phyloP scores from a whole-genome alignment of 2,888 invertebrate species.

The Cantharis flavilabris region DNA sequence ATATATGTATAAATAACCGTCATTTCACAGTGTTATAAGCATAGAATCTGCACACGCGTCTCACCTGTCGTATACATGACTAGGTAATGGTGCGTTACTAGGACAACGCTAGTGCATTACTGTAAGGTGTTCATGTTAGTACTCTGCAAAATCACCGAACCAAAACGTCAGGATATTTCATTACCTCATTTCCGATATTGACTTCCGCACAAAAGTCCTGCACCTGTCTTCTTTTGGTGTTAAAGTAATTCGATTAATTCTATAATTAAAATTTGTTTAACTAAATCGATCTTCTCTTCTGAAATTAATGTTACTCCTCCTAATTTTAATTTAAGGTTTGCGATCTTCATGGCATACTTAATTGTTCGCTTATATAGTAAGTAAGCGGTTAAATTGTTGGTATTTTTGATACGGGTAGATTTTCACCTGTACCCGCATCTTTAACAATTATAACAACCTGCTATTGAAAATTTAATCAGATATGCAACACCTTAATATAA shows the following conservation, averaged over 20 bases:
- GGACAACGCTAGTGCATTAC: slow-evolving; percentile 27
- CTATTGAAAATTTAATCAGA: slow-evolving; percentile 9
- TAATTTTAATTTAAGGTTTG: not conserved
- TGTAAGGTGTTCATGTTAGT: slow-evolving; percentile 28
- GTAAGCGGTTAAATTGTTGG: slow-evolving; percentile 8
- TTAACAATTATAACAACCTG: slow-evolving; percentile 19
- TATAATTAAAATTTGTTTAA: not conserved
- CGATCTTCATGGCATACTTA: not conserved
- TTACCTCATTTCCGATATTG: slow-evolving; percentile 26
- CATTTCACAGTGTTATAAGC: slow-evolving; percentile 31
- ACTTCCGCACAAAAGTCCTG: slow-evolving; percentile 12
- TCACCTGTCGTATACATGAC: slow-evolving; percentile 28
- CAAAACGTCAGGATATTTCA: slow-evolving; percentile 23
- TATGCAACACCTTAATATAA: not conserved
- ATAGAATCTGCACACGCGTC: slow-evolving; percentile 35
- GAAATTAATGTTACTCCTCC: not conserved
- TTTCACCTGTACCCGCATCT: slow-evolving; percentile 29
- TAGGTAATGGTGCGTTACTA: slow-evolving; percentile 24
- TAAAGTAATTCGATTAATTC: not conserved
- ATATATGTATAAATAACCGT: slow-evolving; percentile 32
- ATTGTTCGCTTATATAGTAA: not conserved
- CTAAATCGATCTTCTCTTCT: not conserved
- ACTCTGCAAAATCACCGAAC: slow-evolving; percentile 21
- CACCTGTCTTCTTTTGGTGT: slow-evolving; percentile 18
- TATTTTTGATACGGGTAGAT: slow-evolving; percentile 12